These are phyloP conservation scores for Scaptomyza cyrtandrae DNA, from an alignment of 2,888 invertebrate genomes.

Conservation along the genomic window DNA sequence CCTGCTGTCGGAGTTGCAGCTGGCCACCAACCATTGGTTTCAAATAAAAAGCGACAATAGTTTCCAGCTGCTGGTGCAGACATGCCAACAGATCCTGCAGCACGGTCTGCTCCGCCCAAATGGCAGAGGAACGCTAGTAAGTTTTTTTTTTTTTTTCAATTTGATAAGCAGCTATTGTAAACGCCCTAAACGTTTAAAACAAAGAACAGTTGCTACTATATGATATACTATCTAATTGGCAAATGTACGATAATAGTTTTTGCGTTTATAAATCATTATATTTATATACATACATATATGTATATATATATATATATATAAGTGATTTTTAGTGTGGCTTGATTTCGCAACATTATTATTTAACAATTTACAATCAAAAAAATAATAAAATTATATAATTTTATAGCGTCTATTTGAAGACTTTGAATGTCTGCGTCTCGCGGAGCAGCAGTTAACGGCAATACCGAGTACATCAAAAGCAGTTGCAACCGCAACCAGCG, in stretches of 20 bases:
- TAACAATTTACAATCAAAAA: too few relatives aligned
- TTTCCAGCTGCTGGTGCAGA: constrained; percentile 55
- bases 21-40: constrained; percentile 64
- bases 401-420: constrained; percentile 72
- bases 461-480: neutral
- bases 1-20: constrained; percentile 49
- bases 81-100: constrained; percentile 70
- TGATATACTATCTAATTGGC: neutral
- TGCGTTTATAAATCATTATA: too few relatives aligned
- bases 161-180: constrained; percentile 23
- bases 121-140: constrained; percentile 24
- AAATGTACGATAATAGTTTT: too few relatives aligned
- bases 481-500: constrained; percentile 14
- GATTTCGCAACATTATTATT: too few relatives aligned
- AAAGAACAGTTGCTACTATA: neutral
- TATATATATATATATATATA: too few relatives aligned
- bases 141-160: neutral
- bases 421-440: constrained; percentile 76
- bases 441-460: constrained; percentile 48
- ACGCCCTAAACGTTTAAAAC: constrained; percentile 20
- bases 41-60: constrained; percentile 53
- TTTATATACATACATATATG: too few relatives aligned
- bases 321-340: too few relatives aligned
- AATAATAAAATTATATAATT: neutral
- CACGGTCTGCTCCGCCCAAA: constrained; percentile 65